phyloP scores from a whole-genome alignment of 2,888 invertebrate species.

The Chrysodeixis includens region DNA sequence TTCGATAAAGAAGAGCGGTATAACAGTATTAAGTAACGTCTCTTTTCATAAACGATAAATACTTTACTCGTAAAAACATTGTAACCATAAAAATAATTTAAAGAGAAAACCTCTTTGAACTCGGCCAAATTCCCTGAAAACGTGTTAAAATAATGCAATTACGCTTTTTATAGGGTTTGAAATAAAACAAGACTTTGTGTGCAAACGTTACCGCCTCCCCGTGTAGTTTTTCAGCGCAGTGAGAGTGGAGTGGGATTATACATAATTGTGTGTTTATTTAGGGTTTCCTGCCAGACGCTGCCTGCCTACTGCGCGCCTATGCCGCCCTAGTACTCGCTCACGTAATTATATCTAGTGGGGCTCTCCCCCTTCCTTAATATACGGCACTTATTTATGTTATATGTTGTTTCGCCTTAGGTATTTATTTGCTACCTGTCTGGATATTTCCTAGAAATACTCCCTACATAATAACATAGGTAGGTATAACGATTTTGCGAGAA shows the following conservation, averaged over 20 bases:
- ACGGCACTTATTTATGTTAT: constrained; percentile 31
- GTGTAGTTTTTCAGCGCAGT: constrained; percentile 72
- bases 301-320: constrained; percentile 62
- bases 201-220: constrained; percentile 65
- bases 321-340: constrained; percentile 71
- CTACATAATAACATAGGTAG: not conserved
- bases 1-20: not conserved
- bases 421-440: constrained; percentile 37
- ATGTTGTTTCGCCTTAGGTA: constrained; percentile 40
- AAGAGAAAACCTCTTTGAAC: constrained; percentile 19
- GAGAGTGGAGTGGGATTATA: constrained; percentile 74
- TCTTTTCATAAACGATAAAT: constrained; percentile 9
- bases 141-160: constrained; percentile 45
- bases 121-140: constrained; percentile 29
- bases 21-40: constrained; percentile 6
- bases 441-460: constrained; percentile 22
- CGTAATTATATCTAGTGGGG: constrained; percentile 73
- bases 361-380: constrained; percentile 50
- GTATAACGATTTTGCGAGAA: not conserved
- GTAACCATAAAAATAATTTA: constrained; percentile 21
- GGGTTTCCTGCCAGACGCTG: constrained; percentile 73
- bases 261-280: constrained; percentile 81
- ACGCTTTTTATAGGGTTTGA: constrained; percentile 28
- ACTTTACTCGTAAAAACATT: constrained; percentile 6
- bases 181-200: constrained; percentile 47